Evolutionary conservation across 2,888 invertebrate genomes (phyloP), one percentile per base, ranked within the genome.

Genomic region (Spisula solida): DNA sequence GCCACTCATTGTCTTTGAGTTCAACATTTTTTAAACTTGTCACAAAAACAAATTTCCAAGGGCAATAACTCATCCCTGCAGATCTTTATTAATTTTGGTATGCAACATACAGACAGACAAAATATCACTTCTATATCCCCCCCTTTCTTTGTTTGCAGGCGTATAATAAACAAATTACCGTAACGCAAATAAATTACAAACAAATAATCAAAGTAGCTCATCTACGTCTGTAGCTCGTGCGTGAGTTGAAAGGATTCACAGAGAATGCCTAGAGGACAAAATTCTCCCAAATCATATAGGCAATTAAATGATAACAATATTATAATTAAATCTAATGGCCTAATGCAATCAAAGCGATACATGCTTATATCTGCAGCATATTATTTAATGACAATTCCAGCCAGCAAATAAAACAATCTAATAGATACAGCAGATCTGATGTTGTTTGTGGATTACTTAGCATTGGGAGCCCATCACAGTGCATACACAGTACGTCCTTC

Each of bases 371-470:
- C 31, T 8, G 34, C 75, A 75, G 20, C 31, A 75, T 31, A 75
- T 34, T 75, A n/a, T n/a, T n/a, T n/a, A 75, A 75, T 31, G 75
- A 75, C 75, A 75, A 75, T 25, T 12, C 75, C 75, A 34, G 75
- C 25, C 34, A 75, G 29, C 75, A 18, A 25, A 16, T 75, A 60
- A 60, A 60, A 25, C n/a, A 25, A 60, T n/a, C 16, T 34, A 14
- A 75, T 75, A 31, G 18, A 75, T 34, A 0, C 8, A 34, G 14
- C 75, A 75, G 75, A 31, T 14, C 6, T 16, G 25, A 70, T 70
- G 6, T n/a, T n/a, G 60, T 66, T 66, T 25, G 60, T 66, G 10
- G 60, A 66, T 25, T n/a, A 66, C 20, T 25, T 25, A 66, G 25
- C 25, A n/a, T 10, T n/a, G n/a, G n/a, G 1, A 25, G 18, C 56